Conservation (phyloP, 1,140 invertebrate species). For the Leptestheria dahalacensis region DNA sequence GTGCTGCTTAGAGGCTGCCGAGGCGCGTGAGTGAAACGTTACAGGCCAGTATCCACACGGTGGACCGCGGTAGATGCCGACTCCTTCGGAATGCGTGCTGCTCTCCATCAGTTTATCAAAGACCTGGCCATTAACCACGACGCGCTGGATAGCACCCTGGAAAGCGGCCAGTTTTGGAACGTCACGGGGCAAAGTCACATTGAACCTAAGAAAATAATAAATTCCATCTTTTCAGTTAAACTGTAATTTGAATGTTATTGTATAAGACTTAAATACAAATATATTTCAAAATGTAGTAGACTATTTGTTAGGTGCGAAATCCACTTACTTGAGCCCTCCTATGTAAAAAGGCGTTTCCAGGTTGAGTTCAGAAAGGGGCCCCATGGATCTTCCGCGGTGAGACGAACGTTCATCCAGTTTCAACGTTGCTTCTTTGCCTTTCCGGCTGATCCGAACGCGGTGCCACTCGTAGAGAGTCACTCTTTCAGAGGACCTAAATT, state of each 20-base stretch:
- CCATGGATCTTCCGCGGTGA: conserved; percentile 49
- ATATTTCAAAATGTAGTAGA: background rate
- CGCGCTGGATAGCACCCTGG: conserved; percentile 64
- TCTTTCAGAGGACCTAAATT: conserved; percentile 27
- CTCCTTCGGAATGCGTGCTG: conserved; percentile 29
- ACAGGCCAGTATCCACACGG: conserved; percentile 39
- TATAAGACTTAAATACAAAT: background rate
- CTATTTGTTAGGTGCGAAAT: no score
- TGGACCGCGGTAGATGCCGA: conserved; percentile 46
- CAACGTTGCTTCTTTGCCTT: conserved; percentile 57
- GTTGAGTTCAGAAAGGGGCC: conserved; percentile 64
- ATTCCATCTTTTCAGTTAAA: no score
- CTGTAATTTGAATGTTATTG: background rate
- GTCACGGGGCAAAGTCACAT: background rate
- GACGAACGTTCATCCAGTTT: conserved; percentile 55
- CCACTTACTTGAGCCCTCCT: conserved; percentile 63
- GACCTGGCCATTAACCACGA: conserved; percentile 60
- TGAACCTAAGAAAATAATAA: no score
- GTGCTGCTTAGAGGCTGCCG: background rate
- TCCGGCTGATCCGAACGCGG: conserved; percentile 51
- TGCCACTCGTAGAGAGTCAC: conserved; percentile 60
- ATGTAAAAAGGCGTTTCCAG: conserved; percentile 65
- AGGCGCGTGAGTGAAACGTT: background rate
- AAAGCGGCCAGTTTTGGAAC: conserved; percentile 32
- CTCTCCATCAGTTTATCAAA: conserved; percentile 30